Evolutionary conservation across 2,797 vertebrate species (phyloP), one percentile per base, ranked within the genome.

Genomic region (Triplophysa bombifrons): DNA sequence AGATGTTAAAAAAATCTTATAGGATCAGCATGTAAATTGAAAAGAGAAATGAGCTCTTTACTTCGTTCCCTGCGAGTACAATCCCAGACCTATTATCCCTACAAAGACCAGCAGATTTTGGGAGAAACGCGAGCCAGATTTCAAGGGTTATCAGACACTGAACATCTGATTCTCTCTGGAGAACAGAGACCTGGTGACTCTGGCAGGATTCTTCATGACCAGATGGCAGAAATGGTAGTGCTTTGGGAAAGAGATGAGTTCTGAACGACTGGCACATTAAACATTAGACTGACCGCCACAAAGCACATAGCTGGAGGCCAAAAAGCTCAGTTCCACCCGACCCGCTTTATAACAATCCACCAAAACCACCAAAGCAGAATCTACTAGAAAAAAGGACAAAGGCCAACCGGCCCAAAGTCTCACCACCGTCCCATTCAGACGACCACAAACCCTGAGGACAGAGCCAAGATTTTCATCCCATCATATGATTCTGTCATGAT

Each of bases 191-290:
- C 86, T 87, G 85, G 85, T 88, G 91, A 90, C 88, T 93, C 89
- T 94, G 92, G 92, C 92, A 93, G 85, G 90, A 90, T 85, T 82
- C 80, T 82, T 78, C 74, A 61, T 84, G 88, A 89, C 90, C 92
- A 93, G 92, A 94, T 93, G 92, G 92, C 87, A 87, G 83, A 86
- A 90, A 91, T 91, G 90, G 87, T 91, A 87, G 30, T 67, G 56
- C 41, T 51, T 63, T 30, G 72, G 51, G 73, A 61, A 70, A 64
- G 34, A 78, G 30, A 78, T 86, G 83, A 67, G 46, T 72, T 71
- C 65, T 82, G 84, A 83, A 72, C 20, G 63, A 44, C 6, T 68
- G 81, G 78, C 71, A 69, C 71, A 70, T 55, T 55, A 20, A 20
- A n/a, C 53, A 20, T 74, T 53, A 80, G 51, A 66, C 75, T 65